Base-by-base conservation (phyloP, 2,113 vertebrate species). In the Taxidea taxus region DNA sequence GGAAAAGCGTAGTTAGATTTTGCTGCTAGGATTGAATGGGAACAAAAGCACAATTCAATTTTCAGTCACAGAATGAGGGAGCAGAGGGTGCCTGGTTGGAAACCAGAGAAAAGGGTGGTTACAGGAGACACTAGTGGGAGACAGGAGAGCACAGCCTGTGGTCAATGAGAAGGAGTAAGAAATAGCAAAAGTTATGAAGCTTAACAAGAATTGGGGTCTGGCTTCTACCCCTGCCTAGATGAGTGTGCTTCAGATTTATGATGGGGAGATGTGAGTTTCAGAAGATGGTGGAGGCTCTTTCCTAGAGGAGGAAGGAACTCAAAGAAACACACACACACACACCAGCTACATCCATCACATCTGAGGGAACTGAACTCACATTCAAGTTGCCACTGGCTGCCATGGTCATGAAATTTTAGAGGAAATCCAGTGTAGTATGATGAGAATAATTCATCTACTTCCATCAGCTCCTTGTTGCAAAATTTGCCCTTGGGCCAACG, bases 371-470 rank as follows among this genome's bases (percentile, higher is more conserved):
- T 37, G 18, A 75, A 90, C 72, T 94, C 51, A 92, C 31, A 72
- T 39, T 90, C 12, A 13, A 89, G 7, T 3, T 49, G 10, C 25
- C 72, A 34, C 27, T 29, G 0, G 37, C 2, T 23, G 51, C 0
- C 5, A 47, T 4, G 1, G 0, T 9, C 25, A 1, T 12, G 29
- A 54, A 90, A 3, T 34, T 2, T 0, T 4, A 42, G 7, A 1
- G 0, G 13, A 4, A 44, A 4, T 20, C 0, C 4, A 47, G 1
- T 20, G 9, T 34, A 0, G 7, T 0, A 4, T 0, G 2, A 2
- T 0, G 6, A 60, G 1, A 54, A 10, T 11, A 20, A 4, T 0
- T 0, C 9, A 29, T 81, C 23, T 2, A 47, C 0, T 13, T 86
- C 27, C 3, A 3, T 42, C 23, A 70, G 21, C n/a, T 95, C 87